Base-by-base conservation (phyloP, 2,888 invertebrate species). In the Dilophus febrilis region DNA sequence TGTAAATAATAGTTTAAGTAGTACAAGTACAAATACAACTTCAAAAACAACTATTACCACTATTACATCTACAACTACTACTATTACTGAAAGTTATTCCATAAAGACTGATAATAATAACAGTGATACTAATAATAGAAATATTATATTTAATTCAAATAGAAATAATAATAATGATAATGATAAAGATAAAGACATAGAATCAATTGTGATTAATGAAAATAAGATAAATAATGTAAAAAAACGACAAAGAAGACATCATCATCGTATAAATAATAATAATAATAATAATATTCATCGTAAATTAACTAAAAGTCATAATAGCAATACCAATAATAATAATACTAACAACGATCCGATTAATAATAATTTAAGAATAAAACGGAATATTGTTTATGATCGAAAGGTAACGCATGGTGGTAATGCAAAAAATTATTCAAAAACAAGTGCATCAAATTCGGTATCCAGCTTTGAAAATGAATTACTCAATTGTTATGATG, bases 381-480 rank as follows among this genome's bases (percentile, higher is more conserved):
- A 58, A 46, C 55, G 62, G 2, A 61, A 62, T 44, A 56, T 56
- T 45, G 60, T 77, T 40, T 66, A 82, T 40, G 83, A 84, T 60
- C 71, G 76, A 26, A 80, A 78, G 37, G 75, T 82, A 11, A 72
- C 73, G 47, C 84, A 84, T 53, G 84, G 84, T 4, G 84, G 84
- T 5, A 83, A 81, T 59, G 62, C 61, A 2, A 53, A 54, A 42
- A 78, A 81, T 51, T 63, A 61, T 38, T 68, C 72, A 1, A 56
- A 64, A 30, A 48, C 48, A 14, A 8, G 8, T 22, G 67, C 71
- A 42, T 77, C 77, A 40, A 73, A 71, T 40, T 79, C 80, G 6
- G 71, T 77, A n/a, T 85, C 85, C 1, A 85, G 85, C 57, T 86
- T 86, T 58, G 86, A 86, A 62, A 79, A 73, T 40, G 77, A 72